Percentiles rank a stretch among this genome's conserved stretches.
phyloP scores from a whole-genome alignment of 2,888 invertebrate genomes.

The Anthophora plumipes region DNA sequence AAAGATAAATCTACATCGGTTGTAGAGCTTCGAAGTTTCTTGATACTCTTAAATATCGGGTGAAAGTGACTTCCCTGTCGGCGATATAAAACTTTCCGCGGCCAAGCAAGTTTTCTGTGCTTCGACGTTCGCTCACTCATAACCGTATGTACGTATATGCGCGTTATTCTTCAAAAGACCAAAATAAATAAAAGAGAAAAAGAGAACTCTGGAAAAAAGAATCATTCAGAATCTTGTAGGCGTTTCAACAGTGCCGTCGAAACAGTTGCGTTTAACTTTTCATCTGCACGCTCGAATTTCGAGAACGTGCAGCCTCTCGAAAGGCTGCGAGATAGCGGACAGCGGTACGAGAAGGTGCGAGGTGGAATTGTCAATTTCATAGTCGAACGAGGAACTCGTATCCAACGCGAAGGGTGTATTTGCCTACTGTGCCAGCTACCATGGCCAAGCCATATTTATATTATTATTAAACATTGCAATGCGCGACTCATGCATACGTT shows the following conservation, averaged over 20 bases:
- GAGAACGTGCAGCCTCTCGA: background rate
- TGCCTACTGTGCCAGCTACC: constrained; percentile 62
- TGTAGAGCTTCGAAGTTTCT: constrained; percentile 25
- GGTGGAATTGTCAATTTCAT: constrained; percentile 76
- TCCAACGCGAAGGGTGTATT: constrained; percentile 70
- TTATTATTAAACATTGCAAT: constrained; percentile 80
- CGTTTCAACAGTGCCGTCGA: background rate
- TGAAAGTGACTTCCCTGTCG: background rate
- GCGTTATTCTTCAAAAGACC: background rate
- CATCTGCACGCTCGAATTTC: constrained; percentile 23
- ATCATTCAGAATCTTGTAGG: constrained; percentile 35
- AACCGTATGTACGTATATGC: background rate
- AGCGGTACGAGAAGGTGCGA: constrained; percentile 26
- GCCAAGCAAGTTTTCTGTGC: constrained; percentile 24
- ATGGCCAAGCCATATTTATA: constrained; percentile 73
- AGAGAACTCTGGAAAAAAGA: constrained; percentile 3
- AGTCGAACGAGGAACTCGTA: constrained; percentile 71
- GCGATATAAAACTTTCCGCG: constrained; percentile 31
- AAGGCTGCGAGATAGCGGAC: constrained; percentile 40
- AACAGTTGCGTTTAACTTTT: constrained; percentile 34
- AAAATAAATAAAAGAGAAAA: background rate
- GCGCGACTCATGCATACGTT: constrained; percentile 77
- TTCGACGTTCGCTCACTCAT: constrained; percentile 15
- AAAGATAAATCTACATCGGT: constrained; percentile 1
- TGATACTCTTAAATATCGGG: constrained; percentile 33